A percentile compares a stretch with the other conserved stretches of the same genome.
These are phyloP conservation scores for Erebia epiphron DNA, from an alignment of 2,888 invertebrate species.

Conservation along the genomic window DNA sequence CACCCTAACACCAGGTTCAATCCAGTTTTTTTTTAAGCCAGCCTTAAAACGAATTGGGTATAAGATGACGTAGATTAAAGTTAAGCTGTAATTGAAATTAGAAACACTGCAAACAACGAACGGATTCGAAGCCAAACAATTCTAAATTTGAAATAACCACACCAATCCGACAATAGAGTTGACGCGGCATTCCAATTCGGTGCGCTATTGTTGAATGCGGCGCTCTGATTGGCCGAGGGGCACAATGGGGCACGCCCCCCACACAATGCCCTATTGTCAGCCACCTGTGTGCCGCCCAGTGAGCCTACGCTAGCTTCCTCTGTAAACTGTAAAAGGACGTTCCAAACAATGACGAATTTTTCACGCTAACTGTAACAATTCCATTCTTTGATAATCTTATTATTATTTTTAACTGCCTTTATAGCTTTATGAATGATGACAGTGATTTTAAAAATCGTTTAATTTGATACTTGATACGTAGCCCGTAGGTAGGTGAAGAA, in stretches of 20 bases:
- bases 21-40: no score
- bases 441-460: no score
- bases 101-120: slow-evolving; percentile 1
- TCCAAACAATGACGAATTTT: slow-evolving; percentile 21
- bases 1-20: no score
- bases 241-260: slow-evolving; percentile 79
- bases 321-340: slow-evolving; percentile 21
- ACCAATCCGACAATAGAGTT: slow-evolving; percentile 75
- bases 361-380: slow-evolving; percentile 16
- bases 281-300: slow-evolving; percentile 62
- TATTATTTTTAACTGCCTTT: background rate
- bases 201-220: slow-evolving; percentile 75
- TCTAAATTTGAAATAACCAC: slow-evolving; percentile 57
- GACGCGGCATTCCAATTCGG: slow-evolving; percentile 75
- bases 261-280: slow-evolving; percentile 80
- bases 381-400: background rate
- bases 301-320: slow-evolving; percentile 25
- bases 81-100: background rate
- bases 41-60: background rate
- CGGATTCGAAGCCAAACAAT: slow-evolving; percentile 40
- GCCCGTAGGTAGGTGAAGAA: no score
- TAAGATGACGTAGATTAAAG: background rate
- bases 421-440: no score
- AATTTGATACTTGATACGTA: no score
- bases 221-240: slow-evolving; percentile 68